Base-by-base conservation (phyloP, 2,888 invertebrate genomes). In the Caenorhabditis angaria region DNA sequence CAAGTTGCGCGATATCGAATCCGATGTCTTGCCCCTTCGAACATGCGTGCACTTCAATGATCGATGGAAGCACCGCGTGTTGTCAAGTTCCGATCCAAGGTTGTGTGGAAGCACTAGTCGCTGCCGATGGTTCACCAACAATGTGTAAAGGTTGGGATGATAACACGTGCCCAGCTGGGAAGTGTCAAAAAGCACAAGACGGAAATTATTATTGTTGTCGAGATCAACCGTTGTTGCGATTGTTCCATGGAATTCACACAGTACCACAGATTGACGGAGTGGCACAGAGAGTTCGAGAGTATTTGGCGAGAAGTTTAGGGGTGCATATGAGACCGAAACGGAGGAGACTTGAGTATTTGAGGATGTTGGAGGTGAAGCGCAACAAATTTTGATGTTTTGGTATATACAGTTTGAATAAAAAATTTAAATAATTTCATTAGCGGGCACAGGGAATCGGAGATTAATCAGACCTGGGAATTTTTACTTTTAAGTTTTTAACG, bases 1-100 rank as follows among this genome's bases (percentile, higher is more conserved):
- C 61, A n/a, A 57, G 47, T 4, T 72, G 82, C 58, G 41, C 56
- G 28, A 54, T 65, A 0, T 64, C 73, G 0, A 76, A 81, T 61
- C 81, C 81, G 2, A 47, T 64, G 24, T 74, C 78, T 10, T 82
- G 82, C 70, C 81, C 82, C 18, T 48, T 57, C 27, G 81, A 81
- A 35, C 68, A 73, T 41, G 51, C 61, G 51, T 82, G 82, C 53
- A 66, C 71, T 1, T 5, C 27, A 0, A 73, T 82, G 18, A 57
- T 77, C 55, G 82, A 82, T 50, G 80, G 76, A 0, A 63, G 74
- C 22, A 62, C 64, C 3, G 75, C 82, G 1, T 82, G 82, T 60
- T 82, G 82, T 54, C 80, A 77, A 0, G 58, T 76, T n/a, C 65
- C 61, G 20, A 62, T 62, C 0, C 61, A 75, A 5, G 29, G 65